These are phyloP conservation scores for Adoxophyes honmai DNA, from an alignment of 1,140 invertebrate genomes.

Conservation along the genomic window DNA sequence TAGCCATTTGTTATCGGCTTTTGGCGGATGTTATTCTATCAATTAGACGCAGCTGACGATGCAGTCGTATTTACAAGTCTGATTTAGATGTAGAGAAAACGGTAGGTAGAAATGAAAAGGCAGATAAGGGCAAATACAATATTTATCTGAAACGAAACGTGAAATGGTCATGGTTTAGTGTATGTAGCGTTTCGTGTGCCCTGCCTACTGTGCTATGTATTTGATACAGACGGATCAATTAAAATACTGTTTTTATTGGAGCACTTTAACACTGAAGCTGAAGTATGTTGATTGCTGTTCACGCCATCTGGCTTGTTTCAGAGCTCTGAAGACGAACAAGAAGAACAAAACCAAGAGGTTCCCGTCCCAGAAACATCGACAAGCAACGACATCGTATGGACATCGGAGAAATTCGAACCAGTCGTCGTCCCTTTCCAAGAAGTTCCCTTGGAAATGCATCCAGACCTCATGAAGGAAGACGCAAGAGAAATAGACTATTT, in stretches of 20 bases:
- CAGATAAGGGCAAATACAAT: no score
- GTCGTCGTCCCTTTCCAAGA: neutral
- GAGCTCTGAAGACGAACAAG: conserved; percentile 12
- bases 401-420: conserved; percentile 1
- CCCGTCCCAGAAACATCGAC: neutral
- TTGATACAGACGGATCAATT: no score
- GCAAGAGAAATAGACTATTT: conserved; percentile 5
- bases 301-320: neutral
- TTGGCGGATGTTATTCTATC: no score
- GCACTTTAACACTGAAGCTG: no score
- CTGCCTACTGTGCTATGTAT: no score
- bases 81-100: neutral
- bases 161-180: no score
- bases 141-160: no score
- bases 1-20: no score
- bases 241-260: no score
- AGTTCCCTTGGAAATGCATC: neutral
- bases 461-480: neutral
- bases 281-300: no score
- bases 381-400: neutral
- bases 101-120: no score
- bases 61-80: neutral
- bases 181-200: no score
- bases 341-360: neutral
- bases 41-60: neutral